phyloP scores from a whole-genome alignment of 2,888 invertebrate genomes.

The Ormia ochracea region DNA sequence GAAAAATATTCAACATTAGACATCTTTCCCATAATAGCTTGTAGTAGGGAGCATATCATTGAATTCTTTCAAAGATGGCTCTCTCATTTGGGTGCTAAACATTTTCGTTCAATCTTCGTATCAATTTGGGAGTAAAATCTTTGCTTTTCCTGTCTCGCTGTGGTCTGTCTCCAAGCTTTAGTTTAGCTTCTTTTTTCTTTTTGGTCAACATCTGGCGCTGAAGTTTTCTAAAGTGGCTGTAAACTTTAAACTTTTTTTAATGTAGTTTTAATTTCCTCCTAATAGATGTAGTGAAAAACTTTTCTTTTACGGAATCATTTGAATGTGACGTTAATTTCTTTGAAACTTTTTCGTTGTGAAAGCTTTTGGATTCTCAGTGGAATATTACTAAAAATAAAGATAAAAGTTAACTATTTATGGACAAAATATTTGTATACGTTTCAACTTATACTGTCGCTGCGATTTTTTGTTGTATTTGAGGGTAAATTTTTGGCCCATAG shows the following conservation, averaged over 20 bases:
- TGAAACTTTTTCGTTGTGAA: not conserved
- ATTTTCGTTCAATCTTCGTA: no score
- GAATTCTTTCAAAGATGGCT: no score
- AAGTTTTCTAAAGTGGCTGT: conserved; percentile 47
- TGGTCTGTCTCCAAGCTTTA: not conserved
- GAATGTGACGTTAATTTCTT: conserved; percentile 32
- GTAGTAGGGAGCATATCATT: no score
- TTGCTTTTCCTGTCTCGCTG: no score
- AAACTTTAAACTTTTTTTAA: conserved; percentile 52
- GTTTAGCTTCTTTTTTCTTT: conserved; percentile 7
- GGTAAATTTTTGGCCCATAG: no score
- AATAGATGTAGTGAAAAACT: conserved; percentile 48
- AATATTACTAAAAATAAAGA: not conserved
- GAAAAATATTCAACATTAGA: no score
- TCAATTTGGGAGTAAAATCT: no score
- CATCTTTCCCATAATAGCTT: no score
- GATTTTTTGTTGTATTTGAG: no score
- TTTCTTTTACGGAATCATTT: conserved; percentile 30
- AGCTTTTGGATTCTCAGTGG: not conserved
- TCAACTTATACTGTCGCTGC: no score
- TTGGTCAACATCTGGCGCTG: conserved; percentile 49
- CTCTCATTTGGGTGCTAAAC: no score
- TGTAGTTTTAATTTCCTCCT: conserved; percentile 55
- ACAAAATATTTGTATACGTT: no score
- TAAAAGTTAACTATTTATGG: not conserved